A percentile compares a stretch with the other conserved stretches of the same genome.
Conservation (phyloP, 64 coral and sea anemone genomes). For the Stichodactyla helianthus region DNA sequence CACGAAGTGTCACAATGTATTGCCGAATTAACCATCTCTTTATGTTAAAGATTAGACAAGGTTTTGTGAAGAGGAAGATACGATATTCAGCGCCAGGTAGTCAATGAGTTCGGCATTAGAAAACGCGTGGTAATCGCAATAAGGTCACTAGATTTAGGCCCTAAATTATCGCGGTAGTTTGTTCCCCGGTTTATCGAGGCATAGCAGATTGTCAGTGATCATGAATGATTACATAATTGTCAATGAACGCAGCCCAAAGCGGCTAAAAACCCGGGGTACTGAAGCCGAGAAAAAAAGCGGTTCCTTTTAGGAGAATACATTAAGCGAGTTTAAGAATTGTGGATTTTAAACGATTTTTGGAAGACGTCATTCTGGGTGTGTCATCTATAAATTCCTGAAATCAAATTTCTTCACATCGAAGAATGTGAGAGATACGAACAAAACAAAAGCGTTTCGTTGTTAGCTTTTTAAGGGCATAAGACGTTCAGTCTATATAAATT, state of each 20-base stretch:
- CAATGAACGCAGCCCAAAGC: neutral
- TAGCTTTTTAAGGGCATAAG: neutral
- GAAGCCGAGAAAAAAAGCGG: neutral
- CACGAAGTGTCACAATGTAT: conserved; percentile 11
- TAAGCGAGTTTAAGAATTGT: neutral
- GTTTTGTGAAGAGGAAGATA: neutral
- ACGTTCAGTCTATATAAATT: no score
- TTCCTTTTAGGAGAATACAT: neutral
- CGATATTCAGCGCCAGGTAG: neutral
- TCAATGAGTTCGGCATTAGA: neutral
- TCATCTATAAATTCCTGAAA: neutral
- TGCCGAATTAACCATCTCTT: conserved; percentile 8
- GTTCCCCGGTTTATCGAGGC: neutral
- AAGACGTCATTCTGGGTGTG: neutral
- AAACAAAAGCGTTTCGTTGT: neutral
- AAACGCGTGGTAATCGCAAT: neutral
- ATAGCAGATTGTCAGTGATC: neutral
- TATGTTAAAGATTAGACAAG: neutral
- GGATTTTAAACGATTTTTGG: neutral
- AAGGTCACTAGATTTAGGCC: neutral
- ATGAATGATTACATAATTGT: no score
- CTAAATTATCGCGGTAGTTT: neutral
- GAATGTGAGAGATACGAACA: neutral
- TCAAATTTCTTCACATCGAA: neutral
- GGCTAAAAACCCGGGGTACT: neutral